A percentile compares a stretch with the other conserved stretches of the same genome.
Evolutionary conservation across 2,888 invertebrate species (phyloP).

Genomic region (Cheilosia vernalis): DNA sequence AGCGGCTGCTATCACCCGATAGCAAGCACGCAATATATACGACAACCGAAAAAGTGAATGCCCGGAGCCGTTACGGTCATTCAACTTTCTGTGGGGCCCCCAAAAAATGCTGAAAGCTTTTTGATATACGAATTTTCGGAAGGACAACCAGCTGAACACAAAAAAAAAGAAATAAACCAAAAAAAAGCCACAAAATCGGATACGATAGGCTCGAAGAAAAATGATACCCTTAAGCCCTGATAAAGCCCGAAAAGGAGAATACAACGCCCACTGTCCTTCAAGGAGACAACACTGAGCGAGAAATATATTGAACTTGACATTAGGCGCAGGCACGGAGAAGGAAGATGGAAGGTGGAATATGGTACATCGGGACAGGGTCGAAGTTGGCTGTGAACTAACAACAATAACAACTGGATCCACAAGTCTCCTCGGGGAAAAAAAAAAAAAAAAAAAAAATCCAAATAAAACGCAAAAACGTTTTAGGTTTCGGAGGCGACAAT

Average conservation of each 20-base stretch:
- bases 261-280: slow-evolving; percentile 63
- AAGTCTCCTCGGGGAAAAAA: slow-evolving; percentile 8
- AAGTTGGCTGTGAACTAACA: slow-evolving; percentile 28
- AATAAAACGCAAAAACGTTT: slow-evolving; percentile 22
- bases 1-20: slow-evolving; percentile 14
- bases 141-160: slow-evolving; percentile 2
- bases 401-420: slow-evolving; percentile 54
- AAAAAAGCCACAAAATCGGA: slow-evolving; percentile 25
- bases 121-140: neutral
- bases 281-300: slow-evolving; percentile 12
- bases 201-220: slow-evolving; percentile 45
- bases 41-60: slow-evolving; percentile 55
- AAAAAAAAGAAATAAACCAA: too few relatives aligned
- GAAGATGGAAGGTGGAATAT: slow-evolving; percentile 35
- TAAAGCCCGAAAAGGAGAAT: slow-evolving; percentile 1
- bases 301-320: slow-evolving; percentile 67
- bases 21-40: slow-evolving; percentile 55
- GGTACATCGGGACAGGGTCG: neutral
- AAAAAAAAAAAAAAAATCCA: slow-evolving; percentile 9
- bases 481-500: slow-evolving; percentile 63
- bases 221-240: slow-evolving; percentile 22
- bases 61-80: slow-evolving; percentile 62
- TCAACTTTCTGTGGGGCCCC: slow-evolving; percentile 46
- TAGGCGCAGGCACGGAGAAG: slow-evolving; percentile 53
- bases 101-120: slow-evolving; percentile 47